A percentile compares a stretch with the other conserved stretches of the same genome.
phyloP scores from a whole-genome alignment of 2,797 vertebrate genomes.

The Falco naumanni region DNA sequence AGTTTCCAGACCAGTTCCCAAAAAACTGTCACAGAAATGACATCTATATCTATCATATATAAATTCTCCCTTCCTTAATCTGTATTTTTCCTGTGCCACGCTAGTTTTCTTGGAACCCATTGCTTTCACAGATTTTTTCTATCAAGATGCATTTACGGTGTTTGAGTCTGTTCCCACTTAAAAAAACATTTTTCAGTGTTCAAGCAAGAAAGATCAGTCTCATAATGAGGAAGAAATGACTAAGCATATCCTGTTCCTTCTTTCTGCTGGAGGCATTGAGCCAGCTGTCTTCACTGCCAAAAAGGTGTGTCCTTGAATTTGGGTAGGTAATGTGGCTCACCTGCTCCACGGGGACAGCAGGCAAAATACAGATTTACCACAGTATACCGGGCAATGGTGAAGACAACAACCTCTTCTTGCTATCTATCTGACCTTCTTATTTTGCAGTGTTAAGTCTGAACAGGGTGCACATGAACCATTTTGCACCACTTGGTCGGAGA shows the following conservation, averaged over 20 bases:
- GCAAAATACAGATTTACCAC: not conserved
- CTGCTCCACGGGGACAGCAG: not conserved
- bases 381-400: not conserved
- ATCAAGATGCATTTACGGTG: not conserved
- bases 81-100: not conserved
- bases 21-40: not conserved
- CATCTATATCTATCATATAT: not conserved
- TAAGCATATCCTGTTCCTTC: not conserved
- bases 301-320: not conserved
- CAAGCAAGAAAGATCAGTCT: not conserved
- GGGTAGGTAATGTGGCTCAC: not conserved
- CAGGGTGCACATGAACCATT: not conserved
- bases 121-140: conserved; percentile 33
- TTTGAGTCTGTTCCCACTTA: not conserved
- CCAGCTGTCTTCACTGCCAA: not conserved
- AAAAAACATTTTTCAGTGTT: not conserved
- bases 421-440: not conserved
- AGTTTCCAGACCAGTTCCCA: not conserved
- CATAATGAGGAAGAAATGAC: not conserved
- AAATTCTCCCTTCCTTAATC: not conserved
- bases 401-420: not conserved
- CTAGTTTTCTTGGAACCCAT: not conserved
- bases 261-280: not conserved
- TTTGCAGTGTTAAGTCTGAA: not conserved
- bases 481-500: not conserved